Base-by-base conservation (phyloP, 2,888 invertebrate species). In the Nineta flava region DNA sequence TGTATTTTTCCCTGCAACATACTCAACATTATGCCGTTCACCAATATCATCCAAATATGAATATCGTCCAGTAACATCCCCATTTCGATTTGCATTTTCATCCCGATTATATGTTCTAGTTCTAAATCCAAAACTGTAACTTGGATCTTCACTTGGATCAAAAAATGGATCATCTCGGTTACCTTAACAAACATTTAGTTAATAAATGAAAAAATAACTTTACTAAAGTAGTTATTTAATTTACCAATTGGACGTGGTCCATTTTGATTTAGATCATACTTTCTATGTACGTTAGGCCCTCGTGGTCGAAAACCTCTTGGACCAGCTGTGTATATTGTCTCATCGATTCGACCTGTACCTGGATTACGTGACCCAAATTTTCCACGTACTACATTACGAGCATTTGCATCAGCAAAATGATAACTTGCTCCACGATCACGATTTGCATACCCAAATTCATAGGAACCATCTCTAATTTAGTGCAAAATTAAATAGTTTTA, bases 141-240 rank as follows among this genome's bases (percentile, higher is more conserved):
- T 81, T 1, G 84, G 83, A 65, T 84, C 84, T 60, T 85, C 84
- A 55, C 73, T 83, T 12, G 84, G 84, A 64, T 85, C 85, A 57
- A 77, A 79, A 58, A 79, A 77, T 1, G 83, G 82, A 61, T 83
- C 83, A 57, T 83, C 83, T 50, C 75, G 75, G 56, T 75, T 79
- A 9, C 49, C 49, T 49, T 15, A 21, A 44, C 32, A 58, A 26
- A n/a, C 2, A 44, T 26, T 26, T 5, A 6, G 7, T 26, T 26
- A 26, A 7, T 26, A 6, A 26, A 5, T 26, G 26, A 26, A 5
- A 26, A 3, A 26, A 26, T 7, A 7, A 26, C 7, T 26, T 26
- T 26, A 26, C 4, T 6, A 26, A 5, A 2, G 7, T 26, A 7
- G 26, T 7, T 26, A 9, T 34, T 15, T 48, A 16, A 31, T 6